These are phyloP conservation scores for Dryadula phaetusa DNA, from an alignment of 2,888 invertebrate species.

Conservation along the genomic window DNA sequence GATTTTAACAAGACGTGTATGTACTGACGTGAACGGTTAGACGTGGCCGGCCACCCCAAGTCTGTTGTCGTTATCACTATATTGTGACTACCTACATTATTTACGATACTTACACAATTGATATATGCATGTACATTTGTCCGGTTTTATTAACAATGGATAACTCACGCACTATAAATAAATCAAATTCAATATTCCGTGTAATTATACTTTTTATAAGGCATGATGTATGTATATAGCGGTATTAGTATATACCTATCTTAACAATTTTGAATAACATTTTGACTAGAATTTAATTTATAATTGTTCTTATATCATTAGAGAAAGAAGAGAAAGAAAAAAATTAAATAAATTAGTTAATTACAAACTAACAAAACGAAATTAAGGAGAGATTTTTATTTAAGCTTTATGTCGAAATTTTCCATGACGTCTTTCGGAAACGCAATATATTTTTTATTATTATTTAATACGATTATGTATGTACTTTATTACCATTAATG, in stretches of 20 bases:
- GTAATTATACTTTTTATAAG: not conserved
- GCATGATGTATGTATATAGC: not conserved
- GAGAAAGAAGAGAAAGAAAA: not conserved
- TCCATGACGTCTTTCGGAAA: too few relatives aligned
- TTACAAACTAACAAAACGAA: too few relatives aligned
- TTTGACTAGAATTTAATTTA: not conserved
- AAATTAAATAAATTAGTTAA: too few relatives aligned
- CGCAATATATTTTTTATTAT: too few relatives aligned
- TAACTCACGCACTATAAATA: slow-evolving; percentile 30
- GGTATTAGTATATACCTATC: not conserved
- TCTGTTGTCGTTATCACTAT: slow-evolving; percentile 62
- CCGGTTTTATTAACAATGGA: slow-evolving; percentile 37
- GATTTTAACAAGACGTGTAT: slow-evolving; percentile 59
- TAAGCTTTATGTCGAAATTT: too few relatives aligned
- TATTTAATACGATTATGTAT: too few relatives aligned
- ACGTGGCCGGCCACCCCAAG: slow-evolving; percentile 55
- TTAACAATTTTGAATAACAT: not conserved
- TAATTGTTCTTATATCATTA: not conserved
- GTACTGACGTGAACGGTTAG: slow-evolving; percentile 53
- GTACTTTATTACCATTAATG: too few relatives aligned
- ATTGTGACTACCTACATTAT: slow-evolving; percentile 62
- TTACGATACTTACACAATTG: slow-evolving; percentile 69
- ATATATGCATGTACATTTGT: slow-evolving; percentile 56
- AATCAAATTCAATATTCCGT: slow-evolving; percentile 13
- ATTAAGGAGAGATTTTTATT: too few relatives aligned